phyloP scores from a whole-genome alignment of 2,113 vertebrate genomes.

The Bubo scandiacus region DNA sequence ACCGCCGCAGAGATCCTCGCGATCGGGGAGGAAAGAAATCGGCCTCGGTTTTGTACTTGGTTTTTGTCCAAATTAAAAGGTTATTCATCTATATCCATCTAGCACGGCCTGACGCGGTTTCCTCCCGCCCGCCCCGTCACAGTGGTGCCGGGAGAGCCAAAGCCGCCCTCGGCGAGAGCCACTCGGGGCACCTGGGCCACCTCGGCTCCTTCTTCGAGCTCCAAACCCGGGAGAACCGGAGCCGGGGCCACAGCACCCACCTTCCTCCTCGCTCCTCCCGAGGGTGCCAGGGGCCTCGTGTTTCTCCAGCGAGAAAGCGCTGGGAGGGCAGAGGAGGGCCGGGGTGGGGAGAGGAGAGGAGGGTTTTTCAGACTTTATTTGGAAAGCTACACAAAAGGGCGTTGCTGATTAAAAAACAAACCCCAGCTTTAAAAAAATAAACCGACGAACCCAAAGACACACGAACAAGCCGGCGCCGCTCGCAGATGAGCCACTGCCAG shows the following conservation, averaged over 20 bases:
- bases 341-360: not conserved
- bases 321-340: not conserved
- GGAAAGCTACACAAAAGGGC: constrained; percentile 65
- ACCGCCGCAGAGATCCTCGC: not conserved
- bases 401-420: constrained; percentile 50
- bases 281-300: not conserved
- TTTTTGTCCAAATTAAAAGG: constrained; percentile 58
- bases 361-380: constrained; percentile 62
- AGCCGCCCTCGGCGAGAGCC: accelerated
- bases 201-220: not conserved
- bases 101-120: not conserved
- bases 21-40: not conserved
- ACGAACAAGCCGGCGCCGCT: not conserved
- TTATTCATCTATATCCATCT: constrained; percentile 1
- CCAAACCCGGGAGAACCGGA: not conserved
- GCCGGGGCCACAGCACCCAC: not conserved
- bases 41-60: constrained; percentile 57
- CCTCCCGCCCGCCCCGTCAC: accelerated
- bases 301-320: not conserved
- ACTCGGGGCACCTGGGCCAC: accelerated
- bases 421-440: constrained; percentile 50
- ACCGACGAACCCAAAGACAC: not conserved
- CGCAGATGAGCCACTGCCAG: not conserved
- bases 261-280: not conserved
- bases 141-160: accelerated